Base-by-base conservation (phyloP, 2,797 vertebrate genomes). In the Enoplosus armatus region DNA sequence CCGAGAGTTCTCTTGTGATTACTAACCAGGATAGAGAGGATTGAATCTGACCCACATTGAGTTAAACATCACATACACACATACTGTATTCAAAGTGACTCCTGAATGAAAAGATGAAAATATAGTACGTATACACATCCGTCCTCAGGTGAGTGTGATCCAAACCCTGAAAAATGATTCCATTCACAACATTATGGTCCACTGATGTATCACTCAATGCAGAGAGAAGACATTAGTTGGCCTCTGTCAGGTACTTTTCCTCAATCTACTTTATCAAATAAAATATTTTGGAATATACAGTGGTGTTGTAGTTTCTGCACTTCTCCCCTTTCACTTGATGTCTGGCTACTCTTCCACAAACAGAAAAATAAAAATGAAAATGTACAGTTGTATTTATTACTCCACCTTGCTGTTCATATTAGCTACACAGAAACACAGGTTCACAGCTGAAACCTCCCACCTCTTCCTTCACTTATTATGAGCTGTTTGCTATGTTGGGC, bases 21-120 rank as follows among this genome's bases (percentile, higher is more conserved):
- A n/a, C n/a, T n/a, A 89, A 87, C 77, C 53, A 33, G 77, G 72
- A 75, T 65, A 43, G 50, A 89, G 79, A 75, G 77, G 81, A 87
- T 85, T 87, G 79, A 69, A 67, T 48, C 20, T 86, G 85, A 94
- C 88, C 84, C 69, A 82, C 60, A 87, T 78, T 69, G 55, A 29
- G 73, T 80, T 82, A 71, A 87, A 72, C 50, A 58, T 61, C 45
- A 58, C 27, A 41, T 74, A 24, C 27, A 41, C 74, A 24, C 56
- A 60, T 68, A 66, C 78, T 81, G 16, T 65, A 74, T 81, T 73
- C 39, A 43, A 77, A 24, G 10, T 51, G 35, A 48, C 47, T 70
- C 27, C 8, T 51, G 59, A 45, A 37, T 80, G 18, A 60, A 71
- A 75, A 61, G 41, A 66, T 75, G 47, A 47, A 54, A 64, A 29